These are phyloP conservation scores for Rhincodon typus DNA, from an alignment of 2,797 vertebrate species.

Conservation along the genomic window DNA sequence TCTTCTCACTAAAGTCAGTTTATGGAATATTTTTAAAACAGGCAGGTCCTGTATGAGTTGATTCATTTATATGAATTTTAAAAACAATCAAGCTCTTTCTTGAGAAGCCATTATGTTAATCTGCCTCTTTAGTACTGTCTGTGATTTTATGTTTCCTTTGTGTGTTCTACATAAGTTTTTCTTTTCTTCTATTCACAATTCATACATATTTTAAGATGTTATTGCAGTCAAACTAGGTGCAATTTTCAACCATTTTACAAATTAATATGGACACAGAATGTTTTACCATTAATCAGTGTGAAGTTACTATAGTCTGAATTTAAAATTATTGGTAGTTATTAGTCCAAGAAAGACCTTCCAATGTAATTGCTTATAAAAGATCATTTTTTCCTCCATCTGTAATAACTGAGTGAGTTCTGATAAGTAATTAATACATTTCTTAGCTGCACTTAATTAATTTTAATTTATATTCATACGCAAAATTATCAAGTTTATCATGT, in stretches of 20 bases:
- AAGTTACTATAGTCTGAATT: background rate
- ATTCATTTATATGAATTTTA: slow-evolving; percentile 16
- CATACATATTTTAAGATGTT: background rate
- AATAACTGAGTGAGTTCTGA: background rate
- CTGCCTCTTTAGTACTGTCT: background rate
- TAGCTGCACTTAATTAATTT: background rate
- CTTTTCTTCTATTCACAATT: slow-evolving; percentile 5
- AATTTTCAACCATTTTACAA: slow-evolving; percentile 16
- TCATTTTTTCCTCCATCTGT: background rate
- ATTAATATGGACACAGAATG: slow-evolving; percentile 12
- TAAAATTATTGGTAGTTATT: background rate
- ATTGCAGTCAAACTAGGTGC: background rate
- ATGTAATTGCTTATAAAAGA: background rate
- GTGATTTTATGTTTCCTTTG: background rate
- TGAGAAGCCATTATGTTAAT: slow-evolving; percentile 24
- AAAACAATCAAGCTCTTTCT: slow-evolving; percentile 18
- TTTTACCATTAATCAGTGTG: background rate
- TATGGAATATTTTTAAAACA: slow-evolving; percentile 58
- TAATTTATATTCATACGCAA: background rate
- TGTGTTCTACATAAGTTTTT: background rate
- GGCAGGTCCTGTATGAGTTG: slow-evolving; percentile 77
- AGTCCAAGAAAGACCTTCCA: background rate
- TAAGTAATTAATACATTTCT: background rate
- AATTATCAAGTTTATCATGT: background rate
- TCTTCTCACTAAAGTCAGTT: slow-evolving; percentile 52